Evolutionary conservation across 2,888 invertebrate species (phyloP), one percentile per base, ranked within the genome.

Genomic region (Leptopilina myrica): DNA sequence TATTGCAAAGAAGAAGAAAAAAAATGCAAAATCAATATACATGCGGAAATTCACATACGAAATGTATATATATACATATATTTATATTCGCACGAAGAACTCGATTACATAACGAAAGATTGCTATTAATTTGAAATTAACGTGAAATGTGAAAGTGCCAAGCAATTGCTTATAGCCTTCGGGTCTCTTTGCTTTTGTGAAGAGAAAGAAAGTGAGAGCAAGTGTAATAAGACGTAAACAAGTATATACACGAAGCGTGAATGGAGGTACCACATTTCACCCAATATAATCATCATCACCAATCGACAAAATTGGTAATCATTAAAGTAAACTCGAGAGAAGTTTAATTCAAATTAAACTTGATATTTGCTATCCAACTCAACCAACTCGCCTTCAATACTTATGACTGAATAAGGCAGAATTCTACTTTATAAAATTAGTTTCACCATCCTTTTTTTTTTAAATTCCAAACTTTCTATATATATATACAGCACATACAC

Each of bases 81-180:
- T 26, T 14, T 14, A 53, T 49, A 73, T 53, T 77, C 53, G 46
- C 49, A 59, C 14, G 62, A 62, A 40, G 56, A 78, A 62, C 64
- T 15, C 79, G 81, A 81, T 87, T 86, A 84, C 82, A 83, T 82
- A 86, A 87, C 78, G 53, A 76, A 76, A 73, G 83, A 81, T 84
- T 84, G 86, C 88, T 86, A 85, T 86, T 87, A 86, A 88, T 86
- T 86, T 84, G 84, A 87, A 88, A 87, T 89, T 88, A 89, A 87
- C 85, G 84, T 81, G 86, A 88, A 88, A 89, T 87, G 89, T 89
- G 89, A 90, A 90, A 90, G 89, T 89, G 77, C 78, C 82, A 73
- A 73, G 73, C 73, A 73, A 73, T 73, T 53, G 73, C 56, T 73
- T 56, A 43, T 43, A 73, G 73, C n/a, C 73, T 77, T 69, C 83